These are phyloP conservation scores for Trichonephila clavata DNA, from an alignment of 1,140 invertebrate genomes.

Conservation along the genomic window DNA sequence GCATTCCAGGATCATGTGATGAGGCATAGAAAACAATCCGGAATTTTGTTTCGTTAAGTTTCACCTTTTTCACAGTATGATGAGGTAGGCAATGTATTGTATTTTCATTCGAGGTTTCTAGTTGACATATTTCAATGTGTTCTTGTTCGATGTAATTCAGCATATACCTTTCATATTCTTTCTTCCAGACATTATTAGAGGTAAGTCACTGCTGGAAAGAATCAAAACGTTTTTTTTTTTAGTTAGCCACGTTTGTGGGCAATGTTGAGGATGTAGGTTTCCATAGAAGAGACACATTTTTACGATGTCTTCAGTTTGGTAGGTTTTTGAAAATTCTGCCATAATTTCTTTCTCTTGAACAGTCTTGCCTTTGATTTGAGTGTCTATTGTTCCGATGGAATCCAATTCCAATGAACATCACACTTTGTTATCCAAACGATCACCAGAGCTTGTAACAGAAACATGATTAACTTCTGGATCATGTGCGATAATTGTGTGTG, in stretches of 20 bases:
- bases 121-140: too few relatives aligned
- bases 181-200: slow-evolving; percentile 58
- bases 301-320: slow-evolving; percentile 44
- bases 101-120: too few relatives aligned
- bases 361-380: slow-evolving; percentile 24
- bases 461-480: too few relatives aligned
- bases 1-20: slow-evolving; percentile 40
- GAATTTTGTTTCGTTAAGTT: too few relatives aligned
- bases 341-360: slow-evolving; percentile 35
- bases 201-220: slow-evolving; percentile 18
- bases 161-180: slow-evolving; percentile 42
- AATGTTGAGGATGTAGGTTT: background rate
- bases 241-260: background rate
- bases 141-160: too few relatives aligned
- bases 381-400: slow-evolving; percentile 4
- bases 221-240: too few relatives aligned
- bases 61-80: too few relatives aligned
- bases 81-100: too few relatives aligned
- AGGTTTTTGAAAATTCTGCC: slow-evolving; percentile 25
- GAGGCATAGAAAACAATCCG: too few relatives aligned
- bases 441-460: background rate
- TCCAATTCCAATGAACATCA: slow-evolving; percentile 28
- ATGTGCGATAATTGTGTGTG: slow-evolving; percentile 6
- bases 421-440: slow-evolving; percentile 37
- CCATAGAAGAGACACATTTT: slow-evolving; percentile 35